Evolutionary conservation across 2,797 vertebrate species (phyloP), one percentile per base, ranked within the genome.

Genomic region (Falco columbarius): DNA sequence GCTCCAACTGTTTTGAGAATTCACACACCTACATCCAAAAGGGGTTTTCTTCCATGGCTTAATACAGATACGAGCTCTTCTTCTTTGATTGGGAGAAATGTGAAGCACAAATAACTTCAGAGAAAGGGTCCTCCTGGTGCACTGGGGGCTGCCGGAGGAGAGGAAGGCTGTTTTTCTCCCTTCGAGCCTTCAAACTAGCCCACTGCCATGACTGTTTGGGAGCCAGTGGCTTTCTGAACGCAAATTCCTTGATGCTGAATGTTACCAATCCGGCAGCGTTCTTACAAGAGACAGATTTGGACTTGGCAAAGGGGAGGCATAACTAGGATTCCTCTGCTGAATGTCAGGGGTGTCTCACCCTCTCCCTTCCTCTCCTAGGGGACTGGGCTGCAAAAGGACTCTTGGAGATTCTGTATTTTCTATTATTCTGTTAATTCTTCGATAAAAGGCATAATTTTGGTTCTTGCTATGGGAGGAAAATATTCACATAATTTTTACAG

Each of bases 291-390:
- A 42, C 85, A 30, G 79, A 91, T 77, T 74, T 77, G 90, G 75
- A 85, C 56, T 96, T 96, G 92, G 93, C 90, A 89, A 67, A 67
- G 79, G 71, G 52, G 47, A 91, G 75, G 65, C 63, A 83, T 92
- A 95, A 66, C 71, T 77, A 46, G 61, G 75, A 95, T 95, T 95
- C 87, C 81, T 83, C 70, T 80, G 42, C 65, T 91, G 72, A 93
- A 90, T 58, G 55, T 75, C 87, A 85, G 73, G 54, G 49, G 46
- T 54, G 46, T 82, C 66, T 88, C 79, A 81, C 56, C 74, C 86
- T 87, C 89, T 87, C 66, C 51, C n/a, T 38, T 84, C 52, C 49
- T 86, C 42, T 77, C 86, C 34, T 36, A 36, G 44, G 84, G 38
- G 71, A 73, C 68, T 26, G 42, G 26, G 46, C 61, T 82, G 56